phyloP scores from a whole-genome alignment of 2,113 vertebrate species.

The Boleophthalmus pectinirostris region DNA sequence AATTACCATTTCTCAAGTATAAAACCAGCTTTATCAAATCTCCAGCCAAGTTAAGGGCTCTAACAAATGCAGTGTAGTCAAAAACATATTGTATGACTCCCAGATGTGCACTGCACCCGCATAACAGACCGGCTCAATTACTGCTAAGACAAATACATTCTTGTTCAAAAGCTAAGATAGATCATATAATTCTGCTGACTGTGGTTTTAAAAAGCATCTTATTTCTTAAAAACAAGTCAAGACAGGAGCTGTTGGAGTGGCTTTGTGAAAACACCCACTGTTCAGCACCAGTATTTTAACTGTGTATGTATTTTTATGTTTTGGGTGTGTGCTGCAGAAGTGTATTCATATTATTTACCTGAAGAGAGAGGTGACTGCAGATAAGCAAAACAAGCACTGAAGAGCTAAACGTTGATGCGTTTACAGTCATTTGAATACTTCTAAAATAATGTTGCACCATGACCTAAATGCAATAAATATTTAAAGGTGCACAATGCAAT shows the following conservation, averaged over 20 bases:
- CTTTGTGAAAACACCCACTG: constrained; percentile 47
- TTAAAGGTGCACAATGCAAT: background rate
- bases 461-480: background rate
- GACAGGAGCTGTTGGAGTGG: constrained; percentile 57
- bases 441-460: background rate
- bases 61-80: background rate
- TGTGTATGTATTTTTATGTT: constrained; percentile 17
- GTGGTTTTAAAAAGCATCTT: constrained; percentile 17
- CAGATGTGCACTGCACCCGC: background rate
- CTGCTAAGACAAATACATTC: background rate
- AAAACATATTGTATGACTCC: background rate
- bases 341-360: background rate
- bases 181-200: constrained; percentile 32
- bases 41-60: too few species aligned
- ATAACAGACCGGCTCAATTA: background rate
- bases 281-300: constrained; percentile 28
- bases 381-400: background rate
- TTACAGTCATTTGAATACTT: background rate
- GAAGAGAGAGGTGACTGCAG: background rate
- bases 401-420: background rate
- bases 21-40: too few species aligned
- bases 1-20: too few species aligned
- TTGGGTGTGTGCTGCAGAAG: background rate
- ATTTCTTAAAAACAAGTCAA: constrained; percentile 57
- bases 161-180: constrained; percentile 1